phyloP scores from a whole-genome alignment of 2,888 invertebrate species.

The Teleiodes luculella region DNA sequence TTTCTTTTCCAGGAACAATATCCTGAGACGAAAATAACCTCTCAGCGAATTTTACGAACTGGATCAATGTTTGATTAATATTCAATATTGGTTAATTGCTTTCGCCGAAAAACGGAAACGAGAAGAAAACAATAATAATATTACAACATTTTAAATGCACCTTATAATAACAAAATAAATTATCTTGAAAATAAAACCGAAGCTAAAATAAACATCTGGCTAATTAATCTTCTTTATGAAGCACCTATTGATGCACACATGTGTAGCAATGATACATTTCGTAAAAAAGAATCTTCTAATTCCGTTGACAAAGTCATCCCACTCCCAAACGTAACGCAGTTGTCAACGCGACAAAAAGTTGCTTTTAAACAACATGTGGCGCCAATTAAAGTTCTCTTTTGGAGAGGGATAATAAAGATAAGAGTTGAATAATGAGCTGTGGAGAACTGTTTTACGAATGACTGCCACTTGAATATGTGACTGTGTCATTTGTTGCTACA shows the following conservation, averaged over 20 bases:
- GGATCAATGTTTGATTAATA: neutral
- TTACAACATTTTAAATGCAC: too few relatives aligned
- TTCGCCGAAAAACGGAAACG: too few relatives aligned
- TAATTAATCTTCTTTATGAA: neutral
- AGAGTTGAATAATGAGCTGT: conserved; percentile 69
- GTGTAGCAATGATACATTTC: neutral
- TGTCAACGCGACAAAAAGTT: conserved; percentile 53
- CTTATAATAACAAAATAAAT: too few relatives aligned
- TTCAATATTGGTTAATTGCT: neutral
- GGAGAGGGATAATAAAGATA: conserved; percentile 68
- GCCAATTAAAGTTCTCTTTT: conserved; percentile 73
- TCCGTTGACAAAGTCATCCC: conserved; percentile 33
- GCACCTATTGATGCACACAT: neutral
- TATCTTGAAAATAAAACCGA: neutral
- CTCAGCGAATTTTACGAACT: neutral
- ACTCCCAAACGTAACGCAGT: conserved; percentile 46
- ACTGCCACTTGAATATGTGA: conserved; percentile 63
- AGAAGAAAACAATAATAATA: too few relatives aligned
- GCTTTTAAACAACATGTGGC: conserved; percentile 57
- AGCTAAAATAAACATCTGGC: neutral
- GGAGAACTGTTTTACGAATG: conserved; percentile 67
- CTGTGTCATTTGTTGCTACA: conserved; percentile 18
- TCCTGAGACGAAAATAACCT: conserved; percentile 23
- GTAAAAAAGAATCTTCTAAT: conserved; percentile 5
- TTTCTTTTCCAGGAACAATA: conserved; percentile 47